Evolutionary conservation across 2,797 vertebrate genomes (phyloP), one percentile per base, ranked within the genome.

Genomic region (Enteromius paludinosus): DNA sequence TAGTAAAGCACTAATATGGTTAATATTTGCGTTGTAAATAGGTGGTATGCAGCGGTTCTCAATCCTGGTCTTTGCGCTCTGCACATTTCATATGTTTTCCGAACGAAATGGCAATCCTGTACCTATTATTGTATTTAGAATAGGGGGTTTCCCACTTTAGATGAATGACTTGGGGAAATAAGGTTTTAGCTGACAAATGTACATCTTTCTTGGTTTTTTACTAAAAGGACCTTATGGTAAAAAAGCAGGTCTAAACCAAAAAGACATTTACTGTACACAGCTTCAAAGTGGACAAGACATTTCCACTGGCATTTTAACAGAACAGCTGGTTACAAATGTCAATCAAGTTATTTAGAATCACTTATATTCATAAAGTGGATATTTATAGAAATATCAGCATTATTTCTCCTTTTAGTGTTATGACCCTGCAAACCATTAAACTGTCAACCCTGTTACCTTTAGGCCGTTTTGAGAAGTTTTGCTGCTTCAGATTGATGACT

Each of bases 391-490:
- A 62, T 30, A 8, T 62, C 59, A 62, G 25, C 59, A 62, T 25
- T 30, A 18, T 30, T 64, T 30, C 14, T 17, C 28, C 28, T 33
- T 30, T 9, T 9, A 33, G 28, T 64, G 6, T 33, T 28, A 64
- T 18, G 28, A 64, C 15, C 61, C 28, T 64, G 28, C 6, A 62
- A 35, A 65, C 64, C 33, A 38, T 12, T 20, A 38, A 12, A 66
- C 64, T 66, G 33, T 66, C 66, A 45, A 25, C 66, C 7, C 12
- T 69, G 66, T 70, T 70, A 28, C 14, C 14, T 70, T 45, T 70
- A 41, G 35, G 20, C 65, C n/a, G 0, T 45, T 45, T 17, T 25
- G 47, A 20, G 1, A 0, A 52, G 28, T 33, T 52, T 14, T 72
- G 1, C 5, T 52, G 18, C 28, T n/a, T 72, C 0, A 72, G 18